Evolutionary conservation across 2,888 invertebrate species (phyloP), one percentile per base, ranked within the genome.

Genomic region (Eumacrocentrus americanus): DNA sequence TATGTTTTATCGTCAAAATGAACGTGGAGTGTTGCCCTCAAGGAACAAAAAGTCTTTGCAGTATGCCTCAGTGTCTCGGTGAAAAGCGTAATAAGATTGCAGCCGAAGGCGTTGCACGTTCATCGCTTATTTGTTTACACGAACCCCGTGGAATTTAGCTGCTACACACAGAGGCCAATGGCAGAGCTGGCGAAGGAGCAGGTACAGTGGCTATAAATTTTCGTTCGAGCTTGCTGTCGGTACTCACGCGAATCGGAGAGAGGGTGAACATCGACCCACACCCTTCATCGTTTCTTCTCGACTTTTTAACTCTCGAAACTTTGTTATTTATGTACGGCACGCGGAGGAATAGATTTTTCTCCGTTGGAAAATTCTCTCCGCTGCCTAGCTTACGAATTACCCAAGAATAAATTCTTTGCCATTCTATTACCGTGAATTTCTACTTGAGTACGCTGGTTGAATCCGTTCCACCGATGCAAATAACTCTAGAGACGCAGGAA

Each of bases 311-410:
- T 77, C 70, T 56, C 63, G 70, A 72, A 77, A 78, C 74, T 79
- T 79, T 72, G 76, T 77, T 79, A 79, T 79, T 79, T 78, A 79
- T 77, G 76, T 73, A 68, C 66, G 68, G 67, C 72, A 74, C 71
- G 71, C 69, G 70, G 65, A 70, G 72, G 72, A 77, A 78, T 78
- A 72, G 76, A 75, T 77, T 77, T 74, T 71, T 66, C 70, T 64
- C 57, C 20, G 54, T 62, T 38, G 18, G 29, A 59, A 40, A 20
- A 18, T 40, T 59, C 38, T 40, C 34, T 40, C n/a, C 40, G 14
- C 22, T 38, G 12, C 23, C 16, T 23, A 4, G 29, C 29, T 25
- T 40, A 53, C 47, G 25, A 59, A 44, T 53, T 44, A 48, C 29
- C 25, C 16, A 18, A 44, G 12, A 18, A 44, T 42, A 44, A 42